Conservation (phyloP, 2,113 vertebrate species). For the Platichthys stellatus region DNA sequence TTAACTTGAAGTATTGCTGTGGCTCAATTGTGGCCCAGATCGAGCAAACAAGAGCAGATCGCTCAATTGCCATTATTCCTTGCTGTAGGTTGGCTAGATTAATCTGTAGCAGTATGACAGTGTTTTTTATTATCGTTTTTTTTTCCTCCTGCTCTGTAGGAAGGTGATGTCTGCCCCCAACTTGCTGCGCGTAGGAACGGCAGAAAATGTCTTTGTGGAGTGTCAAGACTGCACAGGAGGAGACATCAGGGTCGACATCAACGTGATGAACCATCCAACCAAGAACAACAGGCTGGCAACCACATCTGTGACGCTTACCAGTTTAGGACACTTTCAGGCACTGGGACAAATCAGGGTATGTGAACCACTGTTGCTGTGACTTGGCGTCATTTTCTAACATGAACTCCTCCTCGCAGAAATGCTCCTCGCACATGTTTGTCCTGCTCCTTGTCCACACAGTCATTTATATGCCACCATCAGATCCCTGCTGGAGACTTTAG, state of each 20-base stretch:
- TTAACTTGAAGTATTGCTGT: too few relatives aligned
- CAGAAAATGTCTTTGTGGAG: slow-evolving; percentile 81
- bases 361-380: neutral
- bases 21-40: too few relatives aligned
- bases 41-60: too few relatives aligned
- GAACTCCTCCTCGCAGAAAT: neutral
- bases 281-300: slow-evolving; percentile 28
- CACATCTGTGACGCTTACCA: slow-evolving; percentile 47
- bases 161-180: slow-evolving; percentile 78
- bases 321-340: slow-evolving; percentile 40
- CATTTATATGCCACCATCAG: slow-evolving; percentile 23
- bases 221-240: slow-evolving; percentile 66
- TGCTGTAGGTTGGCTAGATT: too few relatives aligned
- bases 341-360: slow-evolving; percentile 75
- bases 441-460: too few relatives aligned
- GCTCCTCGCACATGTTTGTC: neutral
- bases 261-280: slow-evolving; percentile 67
- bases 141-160: slow-evolving; percentile 40
- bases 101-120: too few relatives aligned
- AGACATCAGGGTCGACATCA: slow-evolving; percentile 38
- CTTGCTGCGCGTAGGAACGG: slow-evolving; percentile 75
- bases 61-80: too few relatives aligned
- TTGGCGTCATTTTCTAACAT: neutral
- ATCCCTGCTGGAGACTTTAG: slow-evolving; percentile 57
- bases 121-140: neutral